Conservation (phyloP, 2,888 invertebrate species). For the Brachypterus glaber region DNA sequence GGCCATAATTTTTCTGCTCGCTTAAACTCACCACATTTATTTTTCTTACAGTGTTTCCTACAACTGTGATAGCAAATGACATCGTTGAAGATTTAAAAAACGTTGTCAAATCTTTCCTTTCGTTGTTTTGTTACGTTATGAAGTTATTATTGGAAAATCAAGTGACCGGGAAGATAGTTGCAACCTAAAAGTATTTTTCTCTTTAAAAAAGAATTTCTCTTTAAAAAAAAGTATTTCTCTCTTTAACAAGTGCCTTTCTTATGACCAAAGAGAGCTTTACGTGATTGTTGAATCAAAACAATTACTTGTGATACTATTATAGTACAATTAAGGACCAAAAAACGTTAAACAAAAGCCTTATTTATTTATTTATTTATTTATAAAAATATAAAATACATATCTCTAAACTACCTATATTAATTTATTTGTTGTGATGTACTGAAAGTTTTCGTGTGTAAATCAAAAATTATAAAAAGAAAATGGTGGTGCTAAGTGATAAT, state of each 20-base stretch:
- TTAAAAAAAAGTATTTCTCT: too few species aligned
- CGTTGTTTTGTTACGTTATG: too few species aligned
- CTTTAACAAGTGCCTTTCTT: slow-evolving; percentile 18
- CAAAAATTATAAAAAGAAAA: slow-evolving; percentile 17
- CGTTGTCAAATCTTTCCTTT: too few species aligned
- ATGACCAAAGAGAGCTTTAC: slow-evolving; percentile 20
- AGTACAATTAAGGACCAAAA: slow-evolving; percentile 26
- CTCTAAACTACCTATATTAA: too few species aligned
- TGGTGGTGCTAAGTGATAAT: slow-evolving; percentile 67
- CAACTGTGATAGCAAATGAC: too few species aligned
- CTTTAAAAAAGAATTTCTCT: too few species aligned
- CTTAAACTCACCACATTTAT: slow-evolving; percentile 15
- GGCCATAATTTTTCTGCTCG: too few species aligned
- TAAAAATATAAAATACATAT: slow-evolving; percentile 12
- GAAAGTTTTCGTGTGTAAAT: too few species aligned
- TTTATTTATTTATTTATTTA: slow-evolving; percentile 13
- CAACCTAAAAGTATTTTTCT: too few species aligned
- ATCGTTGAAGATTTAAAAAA: too few species aligned
- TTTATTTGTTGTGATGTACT: slow-evolving; percentile 17
- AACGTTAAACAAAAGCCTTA: slow-evolving; percentile 18
- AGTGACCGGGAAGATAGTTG: too few species aligned
- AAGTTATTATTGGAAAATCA: too few species aligned
- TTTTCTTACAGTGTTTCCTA: slow-evolving; percentile 15
- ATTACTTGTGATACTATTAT: slow-evolving; percentile 21
- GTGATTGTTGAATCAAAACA: slow-evolving; percentile 13